A percentile compares a stretch with the other conserved stretches of the same genome.
Evolutionary conservation across 1,140 invertebrate species (phyloP).

Genomic region (Dendrolimus punctatus): DNA sequence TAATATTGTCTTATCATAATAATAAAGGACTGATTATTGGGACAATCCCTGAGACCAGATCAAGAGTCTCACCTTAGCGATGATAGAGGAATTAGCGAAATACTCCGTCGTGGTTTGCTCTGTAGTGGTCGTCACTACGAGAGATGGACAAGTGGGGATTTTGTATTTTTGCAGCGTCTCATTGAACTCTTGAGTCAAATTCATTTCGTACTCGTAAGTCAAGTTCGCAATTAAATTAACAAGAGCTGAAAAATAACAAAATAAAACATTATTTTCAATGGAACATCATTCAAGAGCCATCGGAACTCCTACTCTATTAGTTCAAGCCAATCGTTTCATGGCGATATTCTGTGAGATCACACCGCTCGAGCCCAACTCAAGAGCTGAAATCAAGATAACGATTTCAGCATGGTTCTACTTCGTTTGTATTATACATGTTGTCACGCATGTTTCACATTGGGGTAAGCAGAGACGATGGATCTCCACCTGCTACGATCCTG

Average conservation of each 20-base stretch:
- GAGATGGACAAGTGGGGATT: slow-evolving; percentile 26
- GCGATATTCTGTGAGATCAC: too few species aligned
- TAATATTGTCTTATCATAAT: too few species aligned
- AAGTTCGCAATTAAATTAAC: slow-evolving; percentile 28
- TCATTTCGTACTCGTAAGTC: slow-evolving; percentile 30
- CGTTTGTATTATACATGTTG: too few species aligned
- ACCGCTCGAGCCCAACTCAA: too few species aligned
- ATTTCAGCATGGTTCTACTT: too few species aligned
- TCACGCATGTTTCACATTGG: too few species aligned
- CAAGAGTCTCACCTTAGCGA: slow-evolving; percentile 29
- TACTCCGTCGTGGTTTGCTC: background rate
- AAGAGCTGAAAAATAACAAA: slow-evolving; percentile 8
- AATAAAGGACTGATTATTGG: background rate
- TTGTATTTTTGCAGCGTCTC: slow-evolving; percentile 22
- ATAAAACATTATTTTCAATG: background rate
- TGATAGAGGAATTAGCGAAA: slow-evolving; percentile 11
- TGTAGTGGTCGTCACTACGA: slow-evolving; percentile 5
- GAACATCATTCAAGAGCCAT: too few species aligned
- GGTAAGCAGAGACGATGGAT: too few species aligned
- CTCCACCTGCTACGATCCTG: too few species aligned
- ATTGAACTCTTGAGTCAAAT: slow-evolving; percentile 30
- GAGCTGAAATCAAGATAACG: too few species aligned
- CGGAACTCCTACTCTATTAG: too few species aligned
- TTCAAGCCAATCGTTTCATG: too few species aligned
- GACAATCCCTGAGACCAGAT: background rate